Base-by-base conservation (phyloP, 2,797 vertebrate species). In the Schizothorax lantsangensis region DNA sequence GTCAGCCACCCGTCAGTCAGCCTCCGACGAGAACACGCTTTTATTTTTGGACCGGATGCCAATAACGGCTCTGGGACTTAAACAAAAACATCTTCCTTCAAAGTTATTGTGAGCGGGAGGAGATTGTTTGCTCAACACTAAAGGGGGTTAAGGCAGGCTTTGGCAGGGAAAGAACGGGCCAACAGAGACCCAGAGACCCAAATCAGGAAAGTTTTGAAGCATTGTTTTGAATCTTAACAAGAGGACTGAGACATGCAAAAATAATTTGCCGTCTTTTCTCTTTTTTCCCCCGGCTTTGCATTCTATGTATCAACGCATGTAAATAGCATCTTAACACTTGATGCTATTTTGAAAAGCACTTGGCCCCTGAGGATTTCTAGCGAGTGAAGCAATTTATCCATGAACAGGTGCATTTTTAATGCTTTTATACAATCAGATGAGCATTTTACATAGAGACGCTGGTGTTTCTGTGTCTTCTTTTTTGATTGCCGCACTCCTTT, bases 391-490 rank as follows among this genome's bases (percentile, higher is more conserved):
- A 95, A 95, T 96, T 96, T 95, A 92, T 93, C 89, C 91, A 92
- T 83, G 93, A 95, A 95, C 95, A 96, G 95, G 95, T 96, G 94
- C 94, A 94, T 95, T 95, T 95, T 95, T 95, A 95, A 94, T 94
- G 94, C 94, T 95, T 95, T 95, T 94, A 95, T 95, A 95, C 94
- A 94, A 95, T 96, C 95, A 95, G 93, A 95, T 94, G 92, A 95
- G 93, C 94, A 92, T 93, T 89, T 93, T 93, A 93, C 92, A 90
- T 94, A 94, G 91, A 90, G 69, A 88, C 79, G 69, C 80, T 66
- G 45, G 72, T 84, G 52, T 89, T 88, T 85, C 84, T 68, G 26
- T 62, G 36, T 91, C 92, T 89, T 84, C 89, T 90, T 92, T 92
- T 94, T 93, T 94, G 91, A 92, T 91, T 93, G 91, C 92, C 89